These are phyloP conservation scores for Sisor rabdophorus DNA, from an alignment of 2,113 vertebrate genomes.

Conservation along the genomic window DNA sequence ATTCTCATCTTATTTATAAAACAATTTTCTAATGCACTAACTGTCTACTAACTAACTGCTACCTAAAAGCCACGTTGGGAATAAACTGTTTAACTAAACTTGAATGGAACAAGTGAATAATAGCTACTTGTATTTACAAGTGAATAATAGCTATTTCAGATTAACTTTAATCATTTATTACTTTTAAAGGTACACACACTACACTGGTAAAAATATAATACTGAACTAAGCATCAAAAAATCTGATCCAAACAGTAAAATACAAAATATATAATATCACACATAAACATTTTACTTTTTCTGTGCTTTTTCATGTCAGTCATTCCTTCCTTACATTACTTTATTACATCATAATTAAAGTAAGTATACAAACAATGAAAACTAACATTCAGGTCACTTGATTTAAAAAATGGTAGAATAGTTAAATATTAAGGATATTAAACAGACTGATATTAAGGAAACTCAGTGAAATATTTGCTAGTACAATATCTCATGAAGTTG, in stretches of 20 bases:
- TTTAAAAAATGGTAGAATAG: not conserved
- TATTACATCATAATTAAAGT: slow-evolving; percentile 2
- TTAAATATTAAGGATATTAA: no score
- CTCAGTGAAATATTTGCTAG: not conserved
- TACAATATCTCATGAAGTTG: not conserved
- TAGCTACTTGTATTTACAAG: not conserved
- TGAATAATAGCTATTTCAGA: slow-evolving; percentile 39
- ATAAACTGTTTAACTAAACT: not conserved
- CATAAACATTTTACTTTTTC: slow-evolving; percentile 7
- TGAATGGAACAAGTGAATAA: not conserved
- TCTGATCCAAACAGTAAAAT: not conserved
- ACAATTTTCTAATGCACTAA: not conserved
- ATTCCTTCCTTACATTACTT: not conserved
- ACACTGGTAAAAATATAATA: slow-evolving; percentile 36
- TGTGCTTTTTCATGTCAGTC: not conserved
- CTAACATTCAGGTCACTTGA: not conserved
- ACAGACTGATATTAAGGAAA: not conserved
- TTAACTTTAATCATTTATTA: slow-evolving; percentile 57
- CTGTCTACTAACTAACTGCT: not conserved
- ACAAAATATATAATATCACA: not conserved
- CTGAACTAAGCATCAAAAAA: slow-evolving; percentile 27
- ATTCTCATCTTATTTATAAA: not conserved
- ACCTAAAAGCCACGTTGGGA: not conserved
- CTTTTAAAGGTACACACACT: slow-evolving; percentile 37
- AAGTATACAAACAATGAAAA: not conserved